Base-by-base conservation (phyloP, 2,888 invertebrate species). In the Acrocyrtus sp. region DNA sequence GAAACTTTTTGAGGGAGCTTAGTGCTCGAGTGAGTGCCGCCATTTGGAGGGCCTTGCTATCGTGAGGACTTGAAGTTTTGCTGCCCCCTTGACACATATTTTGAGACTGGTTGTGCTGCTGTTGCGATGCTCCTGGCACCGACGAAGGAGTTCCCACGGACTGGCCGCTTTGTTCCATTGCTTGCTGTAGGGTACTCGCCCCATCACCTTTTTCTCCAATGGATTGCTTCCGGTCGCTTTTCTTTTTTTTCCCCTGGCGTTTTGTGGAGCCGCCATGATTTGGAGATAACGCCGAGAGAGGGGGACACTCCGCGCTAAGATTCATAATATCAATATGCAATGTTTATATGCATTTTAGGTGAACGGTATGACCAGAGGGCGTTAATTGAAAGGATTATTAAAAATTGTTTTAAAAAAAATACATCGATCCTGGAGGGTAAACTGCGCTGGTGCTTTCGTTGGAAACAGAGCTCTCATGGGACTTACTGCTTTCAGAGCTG, bases 401-500 rank as follows among this genome's bases (percentile, higher is more conserved):
- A 39, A 12, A 39, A 39, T 39, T 17, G 15, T 47, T 47, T n/a
- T 6, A 17, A 47, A 47, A 12, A 17, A 39, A 47, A 47, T 17
- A 8, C 47, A n/a, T 47, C 19, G 17, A 8, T 22, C 3, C 54
- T 6, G 27, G 34, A n/a, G n/a, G n/a, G n/a, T n/a, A n/a, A 29
- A 63, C 63, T 45, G 63, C 72, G 3, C 53, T 58, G 27, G 67
- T 67, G 50, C 74, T 72, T 39, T 72, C 77, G 58, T 75, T 78
- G 0, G 78, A 78, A 8, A 77, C 43, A 5, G 74, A 72, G 82
- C 92, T 92, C 83, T 89, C 88, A n/a, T 90, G 89, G 1, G 92
- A 92, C 82, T 92, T 91, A 77, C 88, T 90, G 83, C 92, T 92
- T 73, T 81, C 81, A 66, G 80, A 80, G 60, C 81, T 81, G 68